These are phyloP conservation scores for Amphipyra berbera DNA, from an alignment of 2,888 invertebrate genomes.

Conservation along the genomic window DNA sequence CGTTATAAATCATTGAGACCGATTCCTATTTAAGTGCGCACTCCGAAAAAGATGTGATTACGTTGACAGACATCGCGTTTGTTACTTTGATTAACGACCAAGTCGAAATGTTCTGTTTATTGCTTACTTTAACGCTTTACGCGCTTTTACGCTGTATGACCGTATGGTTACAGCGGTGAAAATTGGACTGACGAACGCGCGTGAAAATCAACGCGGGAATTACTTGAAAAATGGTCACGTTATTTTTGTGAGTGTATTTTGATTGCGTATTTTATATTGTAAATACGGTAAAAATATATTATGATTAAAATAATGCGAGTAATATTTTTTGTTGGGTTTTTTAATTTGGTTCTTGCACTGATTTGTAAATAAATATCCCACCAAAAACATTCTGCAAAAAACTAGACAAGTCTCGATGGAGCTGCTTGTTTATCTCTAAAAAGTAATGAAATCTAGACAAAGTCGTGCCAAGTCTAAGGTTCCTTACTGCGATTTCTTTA, in stretches of 20 bases:
- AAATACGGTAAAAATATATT: slow-evolving; percentile 19
- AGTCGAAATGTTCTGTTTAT: slow-evolving; percentile 54
- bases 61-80: slow-evolving; percentile 55
- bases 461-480: no score
- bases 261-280: slow-evolving; percentile 26
- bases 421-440: no score
- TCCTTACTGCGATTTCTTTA: no score
- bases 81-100: slow-evolving; percentile 52
- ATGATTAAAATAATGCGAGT: slow-evolving; percentile 22
- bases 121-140: slow-evolving; percentile 43
- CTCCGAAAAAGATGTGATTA: slow-evolving; percentile 55
- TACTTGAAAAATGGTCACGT: slow-evolving; percentile 28
- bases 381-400: no score
- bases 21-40: slow-evolving; percentile 38
- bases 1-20: slow-evolving; percentile 47
- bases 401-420: no score
- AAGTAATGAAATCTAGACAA: no score
- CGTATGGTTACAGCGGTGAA: slow-evolving; percentile 35
- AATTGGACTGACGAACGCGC: slow-evolving; percentile 35
- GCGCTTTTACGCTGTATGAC: slow-evolving; percentile 34
- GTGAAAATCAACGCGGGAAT: slow-evolving; percentile 27
- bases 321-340: slow-evolving; percentile 9
- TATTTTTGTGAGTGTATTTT: slow-evolving; percentile 32
- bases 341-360: background rate
- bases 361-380: slow-evolving; percentile 6